These are phyloP conservation scores for Gavia stellata DNA, from an alignment of 2,113 vertebrate genomes.

Conservation along the genomic window DNA sequence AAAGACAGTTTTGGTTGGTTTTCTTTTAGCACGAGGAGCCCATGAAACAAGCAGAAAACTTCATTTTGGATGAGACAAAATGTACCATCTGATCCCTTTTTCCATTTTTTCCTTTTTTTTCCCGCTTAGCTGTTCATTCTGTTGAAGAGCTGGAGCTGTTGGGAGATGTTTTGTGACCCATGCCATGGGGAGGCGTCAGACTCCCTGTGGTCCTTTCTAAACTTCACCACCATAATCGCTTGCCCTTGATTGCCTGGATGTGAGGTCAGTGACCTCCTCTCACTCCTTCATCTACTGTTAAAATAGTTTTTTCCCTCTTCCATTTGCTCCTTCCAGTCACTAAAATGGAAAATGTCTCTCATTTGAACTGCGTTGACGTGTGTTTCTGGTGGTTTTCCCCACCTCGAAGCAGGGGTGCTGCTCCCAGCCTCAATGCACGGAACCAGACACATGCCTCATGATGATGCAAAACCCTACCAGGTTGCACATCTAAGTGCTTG, in stretches of 20 bases:
- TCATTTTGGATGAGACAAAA: neutral
- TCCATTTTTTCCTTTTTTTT: neutral
- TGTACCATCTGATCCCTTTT: neutral
- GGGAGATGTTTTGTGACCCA: neutral
- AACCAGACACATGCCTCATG: rapidly evolving
- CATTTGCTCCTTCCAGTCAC: neutral
- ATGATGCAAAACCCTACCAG: neutral
- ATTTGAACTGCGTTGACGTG: neutral
- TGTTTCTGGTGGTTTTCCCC: neutral
- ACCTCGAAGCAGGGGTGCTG: neutral
- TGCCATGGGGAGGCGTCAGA: rapidly evolving
- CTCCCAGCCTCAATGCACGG: neutral
- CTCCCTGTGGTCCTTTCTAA: neutral
- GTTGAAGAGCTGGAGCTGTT: neutral
- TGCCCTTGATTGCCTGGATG: neutral
- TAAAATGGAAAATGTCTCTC: neutral
- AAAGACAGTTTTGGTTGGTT: neutral
- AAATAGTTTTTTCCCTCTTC: neutral
- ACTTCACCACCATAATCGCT: neutral
- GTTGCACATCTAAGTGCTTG: neutral
- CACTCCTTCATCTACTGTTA: neutral
- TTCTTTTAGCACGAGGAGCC: neutral
- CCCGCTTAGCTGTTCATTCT: neutral
- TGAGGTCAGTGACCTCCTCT: neutral
- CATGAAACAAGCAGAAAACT: neutral